phyloP scores from a whole-genome alignment of 2,797 vertebrate species.

The Pseudopleuronectes americanus region DNA sequence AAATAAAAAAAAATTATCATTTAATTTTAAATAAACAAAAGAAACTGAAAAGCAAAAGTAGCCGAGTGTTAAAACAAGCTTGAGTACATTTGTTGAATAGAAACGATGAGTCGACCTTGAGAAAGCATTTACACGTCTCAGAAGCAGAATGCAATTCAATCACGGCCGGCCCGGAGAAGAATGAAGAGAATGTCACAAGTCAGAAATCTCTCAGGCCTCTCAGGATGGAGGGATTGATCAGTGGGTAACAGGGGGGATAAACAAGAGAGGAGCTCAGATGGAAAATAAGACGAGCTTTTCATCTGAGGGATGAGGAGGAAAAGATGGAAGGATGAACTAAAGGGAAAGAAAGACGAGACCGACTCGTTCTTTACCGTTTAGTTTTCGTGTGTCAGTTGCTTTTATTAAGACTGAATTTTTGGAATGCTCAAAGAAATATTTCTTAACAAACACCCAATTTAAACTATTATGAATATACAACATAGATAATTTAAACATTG shows the following conservation, averaged over 20 bases:
- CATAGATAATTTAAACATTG: no score
- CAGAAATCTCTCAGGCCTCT: constrained; percentile 4
- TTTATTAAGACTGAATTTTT: no score
- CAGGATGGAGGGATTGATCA: neutral
- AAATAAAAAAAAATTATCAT: no score
- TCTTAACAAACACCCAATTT: no score
- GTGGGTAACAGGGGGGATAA: neutral
- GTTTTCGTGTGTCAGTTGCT: no score
- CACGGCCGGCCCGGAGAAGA: neutral
- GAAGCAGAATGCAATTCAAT: constrained; percentile 1
- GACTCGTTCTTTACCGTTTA: no score
- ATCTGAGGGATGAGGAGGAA: constrained; percentile 4
- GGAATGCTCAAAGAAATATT: no score
- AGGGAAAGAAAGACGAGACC: no score
- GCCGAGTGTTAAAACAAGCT: neutral
- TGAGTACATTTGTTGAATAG: neutral
- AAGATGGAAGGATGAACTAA: neutral
- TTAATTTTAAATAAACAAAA: neutral
- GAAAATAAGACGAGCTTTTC: constrained; percentile 6
- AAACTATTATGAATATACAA: no score
- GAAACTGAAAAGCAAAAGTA: neutral
- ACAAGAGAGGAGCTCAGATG: constrained; percentile 2
- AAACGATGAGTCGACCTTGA: constrained; percentile 7
- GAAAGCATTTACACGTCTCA: neutral
- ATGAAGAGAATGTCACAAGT: constrained; percentile 13